Evolutionary conservation across 2,113 vertebrate genomes (phyloP).

Genomic region (Sphaerodactylus townsendi): DNA sequence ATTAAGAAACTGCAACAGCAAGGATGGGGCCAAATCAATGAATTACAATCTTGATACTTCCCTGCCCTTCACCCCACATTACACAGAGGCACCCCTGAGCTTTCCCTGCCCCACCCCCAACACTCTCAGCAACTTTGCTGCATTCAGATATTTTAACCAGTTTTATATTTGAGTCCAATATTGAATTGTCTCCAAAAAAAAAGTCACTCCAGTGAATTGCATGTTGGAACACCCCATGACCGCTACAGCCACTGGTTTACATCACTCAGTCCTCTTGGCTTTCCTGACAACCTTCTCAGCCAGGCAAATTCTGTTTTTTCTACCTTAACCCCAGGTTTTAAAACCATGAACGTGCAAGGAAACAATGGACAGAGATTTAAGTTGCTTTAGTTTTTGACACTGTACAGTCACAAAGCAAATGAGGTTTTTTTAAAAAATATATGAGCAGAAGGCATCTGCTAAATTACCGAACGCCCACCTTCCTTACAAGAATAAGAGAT

Average conservation of each 20-base stretch:
- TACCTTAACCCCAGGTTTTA: neutral
- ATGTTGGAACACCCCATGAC: conserved; percentile 10
- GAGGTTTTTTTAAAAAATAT: neutral
- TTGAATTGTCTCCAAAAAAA: conserved; percentile 7
- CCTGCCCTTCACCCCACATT: neutral
- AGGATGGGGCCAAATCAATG: conserved; percentile 24
- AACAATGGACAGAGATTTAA: neutral
- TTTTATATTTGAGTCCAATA: neutral
- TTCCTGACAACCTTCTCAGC: conserved; percentile 25
- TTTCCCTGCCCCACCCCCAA: neutral
- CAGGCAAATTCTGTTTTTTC: neutral
- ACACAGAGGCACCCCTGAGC: neutral
- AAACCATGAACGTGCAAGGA: conserved; percentile 4
- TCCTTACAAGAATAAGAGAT: neutral
- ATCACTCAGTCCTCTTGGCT: conserved; percentile 14
- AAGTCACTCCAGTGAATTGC: conserved; percentile 41
- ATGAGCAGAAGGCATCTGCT: neutral
- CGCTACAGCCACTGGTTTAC: neutral
- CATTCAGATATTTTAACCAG: neutral
- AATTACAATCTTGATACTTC: conserved; percentile 40
- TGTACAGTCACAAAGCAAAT: neutral
- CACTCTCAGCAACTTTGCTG: neutral
- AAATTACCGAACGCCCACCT: neutral
- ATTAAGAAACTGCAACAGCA: conserved; percentile 27
- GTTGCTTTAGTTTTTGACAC: neutral